Evolutionary conservation across 2,797 vertebrate genomes (phyloP).

Genomic region (Petrocephalus sullivani): DNA sequence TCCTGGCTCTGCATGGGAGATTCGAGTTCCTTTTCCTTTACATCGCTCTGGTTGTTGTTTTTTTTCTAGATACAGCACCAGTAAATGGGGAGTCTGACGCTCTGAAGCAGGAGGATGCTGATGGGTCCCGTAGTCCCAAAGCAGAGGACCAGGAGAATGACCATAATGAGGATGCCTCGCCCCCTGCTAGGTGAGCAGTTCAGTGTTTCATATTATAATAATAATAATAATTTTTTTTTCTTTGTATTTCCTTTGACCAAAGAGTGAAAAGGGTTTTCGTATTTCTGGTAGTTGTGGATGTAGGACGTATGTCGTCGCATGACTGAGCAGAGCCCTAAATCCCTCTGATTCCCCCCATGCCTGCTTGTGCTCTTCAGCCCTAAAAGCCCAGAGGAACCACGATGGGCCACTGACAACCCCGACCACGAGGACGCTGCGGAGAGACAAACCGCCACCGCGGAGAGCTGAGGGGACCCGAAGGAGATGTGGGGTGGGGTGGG

Average conservation of each 20-base stretch:
- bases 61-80: constrained; percentile 63
- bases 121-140: constrained; percentile 53
- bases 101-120: constrained; percentile 63
- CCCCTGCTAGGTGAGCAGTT: constrained; percentile 55
- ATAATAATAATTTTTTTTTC: too few species aligned
- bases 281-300: background rate
- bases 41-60: background rate
- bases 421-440: constrained; percentile 42
- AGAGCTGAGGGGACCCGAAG: constrained; percentile 54
- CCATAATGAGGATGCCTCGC: constrained; percentile 50
- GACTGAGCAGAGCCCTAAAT: background rate
- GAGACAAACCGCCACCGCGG: constrained; percentile 49
- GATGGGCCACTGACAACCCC: constrained; percentile 23
- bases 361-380: constrained; percentile 44
- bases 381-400: constrained; percentile 52
- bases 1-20: background rate
- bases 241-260: background rate
- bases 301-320: background rate
- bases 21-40: background rate
- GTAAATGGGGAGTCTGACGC: constrained; percentile 79
- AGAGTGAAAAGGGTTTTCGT: background rate
- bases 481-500: background rate
- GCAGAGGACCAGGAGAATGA: constrained; percentile 40
- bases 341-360: background rate
- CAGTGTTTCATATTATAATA: background rate